Base-by-base conservation (phyloP, 2,113 vertebrate species). In the Corythornis vintsioides region DNA sequence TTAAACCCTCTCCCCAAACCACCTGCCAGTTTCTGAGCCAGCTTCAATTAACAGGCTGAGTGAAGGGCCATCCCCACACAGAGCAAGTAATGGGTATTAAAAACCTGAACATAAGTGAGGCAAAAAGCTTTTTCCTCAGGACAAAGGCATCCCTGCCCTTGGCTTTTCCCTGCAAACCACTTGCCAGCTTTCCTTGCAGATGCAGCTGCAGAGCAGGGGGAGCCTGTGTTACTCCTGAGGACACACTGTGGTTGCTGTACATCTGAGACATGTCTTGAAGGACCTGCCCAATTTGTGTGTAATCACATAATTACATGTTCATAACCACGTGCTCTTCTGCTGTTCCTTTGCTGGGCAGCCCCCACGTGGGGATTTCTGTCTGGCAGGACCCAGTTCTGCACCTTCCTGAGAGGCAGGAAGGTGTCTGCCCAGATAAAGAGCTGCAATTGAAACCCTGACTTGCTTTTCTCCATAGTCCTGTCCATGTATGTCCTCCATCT, bases 361-460 rank as follows among this genome's bases (percentile, higher is more conserved):
- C 59, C 45, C 0, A 0, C 9, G 31, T 42, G 31, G 0, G 0
- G 40, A 29, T 48, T 0, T 0, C 73, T 86, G 48, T 14, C 75
- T 40, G 43, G 48, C 56, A 78, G 56, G 50, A 86, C 12, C 11
- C 25, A 15, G 31, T 35, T 71, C 38, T 67, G 60, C 64, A 42
- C 45, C 3, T 33, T 11, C n/a, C 53, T 18, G 25, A 63, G 35
- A 77, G 38, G 31, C 77, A 84, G 73, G 48, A 66, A 60, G 78
- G 14, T 48, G 48, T 63, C 61, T 35, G 3, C 53, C 45, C 53
- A 5, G 2, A 18, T 7, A 20, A 22, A 72, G 40, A 78, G 15
- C 57, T 48, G 40, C 76, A 45, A 28, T 64, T 77, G 86, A 60
- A 82, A 40, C 35, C 5, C 2, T 45, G 29, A 40, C 56, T 84